These are phyloP conservation scores for Poeciliopsis prolifica DNA, from an alignment of 2,113 vertebrate genomes.

Conservation along the genomic window DNA sequence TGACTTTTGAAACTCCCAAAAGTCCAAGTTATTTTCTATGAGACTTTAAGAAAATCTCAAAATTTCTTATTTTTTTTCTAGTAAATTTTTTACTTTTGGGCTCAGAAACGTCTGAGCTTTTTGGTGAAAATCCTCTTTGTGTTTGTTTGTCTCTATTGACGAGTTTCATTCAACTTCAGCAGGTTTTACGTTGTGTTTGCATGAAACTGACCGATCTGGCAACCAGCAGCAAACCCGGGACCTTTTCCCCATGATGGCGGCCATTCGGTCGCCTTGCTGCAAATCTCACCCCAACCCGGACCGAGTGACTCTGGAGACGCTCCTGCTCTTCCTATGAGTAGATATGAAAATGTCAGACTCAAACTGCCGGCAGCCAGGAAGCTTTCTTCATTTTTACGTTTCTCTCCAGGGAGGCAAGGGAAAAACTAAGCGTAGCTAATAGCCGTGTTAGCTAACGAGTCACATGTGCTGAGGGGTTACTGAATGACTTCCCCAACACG, in stretches of 20 bases:
- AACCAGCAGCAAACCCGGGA: conserved; percentile 41
- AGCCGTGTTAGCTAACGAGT: conserved; percentile 63
- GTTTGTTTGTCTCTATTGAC: no score
- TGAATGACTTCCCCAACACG: conserved; percentile 49
- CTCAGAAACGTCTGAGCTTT: no score
- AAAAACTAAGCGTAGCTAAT: conserved; percentile 59
- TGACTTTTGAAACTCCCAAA: no score
- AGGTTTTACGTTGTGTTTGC: no score
- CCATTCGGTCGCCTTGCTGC: conserved; percentile 49
- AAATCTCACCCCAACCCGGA: conserved; percentile 67
- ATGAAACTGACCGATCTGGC: no score
- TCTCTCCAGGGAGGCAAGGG: conserved; percentile 36
- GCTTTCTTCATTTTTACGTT: conserved; percentile 12
- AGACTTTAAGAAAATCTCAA: no score
- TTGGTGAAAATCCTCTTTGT: no score
- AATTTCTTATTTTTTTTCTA: no score
- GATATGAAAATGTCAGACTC: conserved; percentile 42
- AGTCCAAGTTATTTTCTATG: no score
- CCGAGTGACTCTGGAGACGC: conserved; percentile 47
- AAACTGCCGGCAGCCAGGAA: conserved; percentile 50
- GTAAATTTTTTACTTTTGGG: no score
- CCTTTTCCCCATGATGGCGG: conserved; percentile 46
- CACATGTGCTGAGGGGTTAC: conserved; percentile 54
- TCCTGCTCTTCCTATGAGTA: conserved; percentile 30
- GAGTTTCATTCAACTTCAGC: no score